Percentiles rank a stretch among this genome's conserved stretches.
phyloP scores from a whole-genome alignment of 2,113 vertebrate genomes.

The Salvelinus alpinus region DNA sequence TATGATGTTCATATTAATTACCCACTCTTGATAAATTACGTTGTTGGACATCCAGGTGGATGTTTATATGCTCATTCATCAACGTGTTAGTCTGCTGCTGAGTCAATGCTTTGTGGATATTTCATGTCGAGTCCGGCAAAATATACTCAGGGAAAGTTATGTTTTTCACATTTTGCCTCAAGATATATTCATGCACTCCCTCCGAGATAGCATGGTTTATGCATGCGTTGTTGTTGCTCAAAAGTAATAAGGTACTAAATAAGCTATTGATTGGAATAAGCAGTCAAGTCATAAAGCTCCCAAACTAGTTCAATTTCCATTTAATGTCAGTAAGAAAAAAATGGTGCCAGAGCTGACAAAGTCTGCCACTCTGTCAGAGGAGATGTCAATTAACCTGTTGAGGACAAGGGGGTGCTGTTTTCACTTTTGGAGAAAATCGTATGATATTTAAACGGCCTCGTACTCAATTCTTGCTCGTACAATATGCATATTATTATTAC shows the following conservation, averaged over 20 bases:
- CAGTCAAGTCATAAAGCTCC: neutral
- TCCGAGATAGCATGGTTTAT: too few relatives aligned
- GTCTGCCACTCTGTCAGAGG: constrained; percentile 18
- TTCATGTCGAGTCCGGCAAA: constrained; percentile 1
- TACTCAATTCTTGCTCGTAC: too few relatives aligned
- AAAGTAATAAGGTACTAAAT: neutral
- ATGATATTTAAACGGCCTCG: too few relatives aligned
- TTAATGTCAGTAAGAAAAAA: neutral
- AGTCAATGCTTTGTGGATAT: neutral
- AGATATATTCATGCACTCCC: too few relatives aligned
- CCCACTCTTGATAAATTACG: constrained; percentile 39
- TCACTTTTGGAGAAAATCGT: too few relatives aligned
- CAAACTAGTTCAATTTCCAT: neutral
- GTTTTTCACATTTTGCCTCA: neutral
- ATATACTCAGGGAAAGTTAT: neutral
- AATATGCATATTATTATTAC: too few relatives aligned
- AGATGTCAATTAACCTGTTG: constrained; percentile 26
- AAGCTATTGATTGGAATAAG: neutral
- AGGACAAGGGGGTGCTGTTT: too few relatives aligned
- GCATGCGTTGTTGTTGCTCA: too few relatives aligned
- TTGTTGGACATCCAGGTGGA: constrained; percentile 32
- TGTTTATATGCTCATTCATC: constrained; percentile 36
- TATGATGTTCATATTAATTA: constrained; percentile 47
- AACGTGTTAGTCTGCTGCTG: constrained; percentile 35
- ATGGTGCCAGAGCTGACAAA: neutral